Evolutionary conservation across 2,113 vertebrate genomes (phyloP), one percentile per base, ranked within the genome.

Genomic region (Mesembrinibis cayennensis): DNA sequence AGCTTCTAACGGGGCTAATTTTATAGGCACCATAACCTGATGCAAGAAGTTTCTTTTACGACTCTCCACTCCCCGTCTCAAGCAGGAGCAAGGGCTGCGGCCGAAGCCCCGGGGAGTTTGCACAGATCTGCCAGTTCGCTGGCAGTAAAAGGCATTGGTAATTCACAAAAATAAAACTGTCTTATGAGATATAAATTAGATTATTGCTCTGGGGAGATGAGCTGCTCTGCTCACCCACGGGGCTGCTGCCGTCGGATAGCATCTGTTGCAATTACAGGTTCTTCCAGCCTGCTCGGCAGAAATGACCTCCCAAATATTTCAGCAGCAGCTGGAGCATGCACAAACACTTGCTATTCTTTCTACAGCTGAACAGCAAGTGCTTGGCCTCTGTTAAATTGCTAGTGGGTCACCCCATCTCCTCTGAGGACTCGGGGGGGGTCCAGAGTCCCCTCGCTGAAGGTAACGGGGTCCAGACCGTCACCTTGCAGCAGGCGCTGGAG

Each of bases 111-210:
- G 1, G 61, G 38, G 87, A 79, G 81, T 17, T 21, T 45, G 63
- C 26, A 27, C 12, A 36, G 67, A 69, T 30, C 82, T 59, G 27
- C 86, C 61, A 34, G 40, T 36, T 82, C 38, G 19, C 61, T 58
- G 89, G 74, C 12, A 16, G 69, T 10, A 72, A 71, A 58, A 34
- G 30, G n/a, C 78, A 11, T 9, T 9, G 7, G 53, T 91, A 93
- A 97, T 77, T 72, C 71, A 27, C 8, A 36, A 65, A 91, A 94
- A 95, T 92, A 96, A 96, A 96, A 94, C 87, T 97, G 96, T 93
- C 91, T 87, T 42, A 67, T 50, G 65, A 94, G 93, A 85, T 87
- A 91, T 82, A 97, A 93, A 95, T 97, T 55, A 94, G 74, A 87
- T 82, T 65, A 78, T 44, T 79, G 58, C 77, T 77, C 50, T 2